Evolutionary conservation across 2,797 vertebrate species (phyloP).

Genomic region (Periophthalmus magnuspinnatus): DNA sequence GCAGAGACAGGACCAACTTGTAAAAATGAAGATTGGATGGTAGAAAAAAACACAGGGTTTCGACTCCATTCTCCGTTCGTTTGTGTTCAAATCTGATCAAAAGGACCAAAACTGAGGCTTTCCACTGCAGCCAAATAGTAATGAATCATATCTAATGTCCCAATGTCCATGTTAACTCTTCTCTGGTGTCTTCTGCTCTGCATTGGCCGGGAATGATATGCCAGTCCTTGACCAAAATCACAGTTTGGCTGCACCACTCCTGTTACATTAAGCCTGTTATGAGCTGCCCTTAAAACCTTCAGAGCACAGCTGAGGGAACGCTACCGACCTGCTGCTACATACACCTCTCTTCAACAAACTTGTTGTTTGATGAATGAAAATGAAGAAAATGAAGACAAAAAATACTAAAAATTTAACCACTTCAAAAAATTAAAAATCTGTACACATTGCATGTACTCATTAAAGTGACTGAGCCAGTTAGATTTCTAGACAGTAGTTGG

Average conservation of each 20-base stretch:
- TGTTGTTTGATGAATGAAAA: constrained; percentile 54
- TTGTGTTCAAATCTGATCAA: neutral
- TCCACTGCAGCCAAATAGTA: neutral
- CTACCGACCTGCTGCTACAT: constrained; percentile 52
- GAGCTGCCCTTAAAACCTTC: constrained; percentile 48
- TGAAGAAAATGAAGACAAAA: constrained; percentile 56
- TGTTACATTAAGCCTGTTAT: constrained; percentile 29
- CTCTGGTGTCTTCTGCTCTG: constrained; percentile 6
- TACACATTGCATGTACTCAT: constrained; percentile 79
- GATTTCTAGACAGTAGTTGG: constrained; percentile 93
- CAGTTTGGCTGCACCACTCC: constrained; percentile 29
- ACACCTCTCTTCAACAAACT: constrained; percentile 34
- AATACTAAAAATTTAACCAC: constrained; percentile 57
- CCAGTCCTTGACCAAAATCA: constrained; percentile 41
- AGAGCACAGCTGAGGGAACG: constrained; percentile 35
- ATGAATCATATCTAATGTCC: neutral
- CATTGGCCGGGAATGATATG: constrained; percentile 59
- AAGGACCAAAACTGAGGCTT: neutral
- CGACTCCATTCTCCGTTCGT: constrained; percentile 11
- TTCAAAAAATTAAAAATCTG: constrained; percentile 76
- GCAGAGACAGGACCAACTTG: constrained; percentile 15
- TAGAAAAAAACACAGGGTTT: constrained; percentile 33
- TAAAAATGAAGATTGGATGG: constrained; percentile 49
- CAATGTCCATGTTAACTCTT: constrained; percentile 51
- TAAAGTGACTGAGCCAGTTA: constrained; percentile 80